Conservation (phyloP, 2,113 vertebrate genomes). For the Erpornis zantholeuca region DNA sequence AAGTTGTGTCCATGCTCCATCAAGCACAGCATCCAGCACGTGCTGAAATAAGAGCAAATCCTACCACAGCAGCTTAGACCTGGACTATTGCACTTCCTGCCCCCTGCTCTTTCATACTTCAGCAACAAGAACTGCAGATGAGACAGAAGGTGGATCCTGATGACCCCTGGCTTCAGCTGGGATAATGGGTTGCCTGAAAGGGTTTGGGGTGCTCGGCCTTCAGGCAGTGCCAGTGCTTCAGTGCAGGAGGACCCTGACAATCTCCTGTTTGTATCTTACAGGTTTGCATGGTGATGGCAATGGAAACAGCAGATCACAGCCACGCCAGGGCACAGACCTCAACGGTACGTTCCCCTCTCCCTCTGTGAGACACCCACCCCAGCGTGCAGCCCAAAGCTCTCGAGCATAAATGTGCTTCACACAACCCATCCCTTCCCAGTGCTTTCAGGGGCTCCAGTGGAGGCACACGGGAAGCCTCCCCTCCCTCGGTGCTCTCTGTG, state of each 20-base stretch:
- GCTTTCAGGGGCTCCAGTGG: rapidly evolving
- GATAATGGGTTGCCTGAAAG: neutral
- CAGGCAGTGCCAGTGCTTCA: neutral
- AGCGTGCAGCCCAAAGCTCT: neutral
- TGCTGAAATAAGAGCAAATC: neutral
- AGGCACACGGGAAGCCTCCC: rapidly evolving
- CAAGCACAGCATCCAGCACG: neutral
- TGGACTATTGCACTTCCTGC: neutral
- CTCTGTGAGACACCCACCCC: neutral
- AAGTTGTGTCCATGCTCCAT: neutral
- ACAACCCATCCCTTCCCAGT: neutral
- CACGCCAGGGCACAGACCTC: neutral
- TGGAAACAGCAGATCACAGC: constrained; percentile 44
- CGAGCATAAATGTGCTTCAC: rapidly evolving
- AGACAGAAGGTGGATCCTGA: neutral
- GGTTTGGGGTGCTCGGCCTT: neutral
- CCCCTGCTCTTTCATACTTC: neutral
- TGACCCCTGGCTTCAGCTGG: neutral
- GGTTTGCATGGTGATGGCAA: constrained; percentile 48
- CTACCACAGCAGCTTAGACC: neutral
- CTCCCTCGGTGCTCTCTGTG: rapidly evolving
- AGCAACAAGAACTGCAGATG: neutral
- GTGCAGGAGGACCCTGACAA: neutral
- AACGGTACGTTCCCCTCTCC: constrained; percentile 14
- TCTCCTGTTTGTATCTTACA: neutral